Base-by-base conservation (phyloP, 2,888 invertebrate genomes). In the Mimachlamys varia region DNA sequence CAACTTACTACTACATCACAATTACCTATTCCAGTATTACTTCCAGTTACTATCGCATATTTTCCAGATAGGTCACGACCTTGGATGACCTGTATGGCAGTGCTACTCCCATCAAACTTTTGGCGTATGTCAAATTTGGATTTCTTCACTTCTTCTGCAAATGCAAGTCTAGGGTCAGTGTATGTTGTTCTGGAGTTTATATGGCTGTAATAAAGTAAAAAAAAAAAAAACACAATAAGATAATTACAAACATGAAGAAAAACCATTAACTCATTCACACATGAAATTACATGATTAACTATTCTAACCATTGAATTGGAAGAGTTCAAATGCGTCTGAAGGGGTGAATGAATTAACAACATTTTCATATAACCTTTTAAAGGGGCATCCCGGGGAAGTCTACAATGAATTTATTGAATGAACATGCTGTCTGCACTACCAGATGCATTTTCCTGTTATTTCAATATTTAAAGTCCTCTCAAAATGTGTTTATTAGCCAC, bases 91-190 rank as follows among this genome's bases (percentile, higher is more conserved):
- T 98, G 98, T 94, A 98, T 97, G 5, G 99, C 99, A 87, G 98
- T 98, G 91, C 98, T 98, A 37, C 98, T 98, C 0, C 98, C 98
- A 97, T 99, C 99, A 97, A 98, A 99, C 94, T 98, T 97, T 96
- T 96, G 96, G 90, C 94, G 94, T 44, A 96, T 93, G 87, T 94
- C 95, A 53, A 93, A 90, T 12, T 90, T 90, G 2, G 92, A 90
- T 44, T 92, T 92, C 38, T 94, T 94, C 62, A 94, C 93, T 90
- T 33, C 95, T 87, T 96, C 95, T 44, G 99, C 98, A 97, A 99
- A 99, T 0, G 99, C 99, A 92, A 99, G 97, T 92, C 99, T 97
- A 3, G 99, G 99, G 97, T 99, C 99, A 0, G 98, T 98, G 95
- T 98, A 98, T 0, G 99, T 99, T 55, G 98, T 98, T 91, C 98